Percentiles rank a stretch among this genome's conserved stretches.
Evolutionary conservation across 2,888 invertebrate genomes (phyloP).

Genomic region (Mylabris sibirica): DNA sequence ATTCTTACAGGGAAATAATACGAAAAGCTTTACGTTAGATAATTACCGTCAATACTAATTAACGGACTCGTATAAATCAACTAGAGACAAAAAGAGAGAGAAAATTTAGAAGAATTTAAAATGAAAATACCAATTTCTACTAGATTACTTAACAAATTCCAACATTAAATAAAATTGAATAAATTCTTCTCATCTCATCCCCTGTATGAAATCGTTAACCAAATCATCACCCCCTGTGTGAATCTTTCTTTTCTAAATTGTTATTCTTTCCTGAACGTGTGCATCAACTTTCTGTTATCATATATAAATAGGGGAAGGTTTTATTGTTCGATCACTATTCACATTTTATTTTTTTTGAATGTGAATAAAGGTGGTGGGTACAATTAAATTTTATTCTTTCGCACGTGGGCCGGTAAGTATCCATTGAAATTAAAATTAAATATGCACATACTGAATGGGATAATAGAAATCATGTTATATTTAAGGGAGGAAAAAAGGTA

Average conservation of each 20-base stretch:
- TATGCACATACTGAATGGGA: not conserved
- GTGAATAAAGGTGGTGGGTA: not conserved
- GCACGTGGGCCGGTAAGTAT: not conserved
- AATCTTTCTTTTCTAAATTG: constrained; percentile 25
- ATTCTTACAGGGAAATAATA: constrained; percentile 46
- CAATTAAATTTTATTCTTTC: constrained; percentile 10
- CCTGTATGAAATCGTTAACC: not conserved
- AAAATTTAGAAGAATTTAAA: constrained; percentile 52
- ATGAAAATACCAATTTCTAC: constrained; percentile 41
- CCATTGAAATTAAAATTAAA: not conserved
- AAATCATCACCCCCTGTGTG: constrained; percentile 24
- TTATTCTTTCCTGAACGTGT: constrained; percentile 31
- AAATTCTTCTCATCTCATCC: not conserved
- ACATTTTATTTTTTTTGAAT: constrained; percentile 9
- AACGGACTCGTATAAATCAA: constrained; percentile 58
- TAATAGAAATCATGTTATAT: not conserved
- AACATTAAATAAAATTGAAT: constrained; percentile 32
- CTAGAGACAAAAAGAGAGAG: constrained; percentile 42
- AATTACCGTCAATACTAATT: constrained; percentile 62
- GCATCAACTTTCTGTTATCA: constrained; percentile 8
- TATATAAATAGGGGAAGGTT: constrained; percentile 1
- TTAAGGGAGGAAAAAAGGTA: not conserved
- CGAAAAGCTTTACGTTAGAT: constrained; percentile 55
- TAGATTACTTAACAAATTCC: constrained; percentile 48
- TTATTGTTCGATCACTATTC: not conserved